Evolutionary conservation across 2,797 vertebrate species (phyloP).

Genomic region (Macropus fuliginosus): DNA sequence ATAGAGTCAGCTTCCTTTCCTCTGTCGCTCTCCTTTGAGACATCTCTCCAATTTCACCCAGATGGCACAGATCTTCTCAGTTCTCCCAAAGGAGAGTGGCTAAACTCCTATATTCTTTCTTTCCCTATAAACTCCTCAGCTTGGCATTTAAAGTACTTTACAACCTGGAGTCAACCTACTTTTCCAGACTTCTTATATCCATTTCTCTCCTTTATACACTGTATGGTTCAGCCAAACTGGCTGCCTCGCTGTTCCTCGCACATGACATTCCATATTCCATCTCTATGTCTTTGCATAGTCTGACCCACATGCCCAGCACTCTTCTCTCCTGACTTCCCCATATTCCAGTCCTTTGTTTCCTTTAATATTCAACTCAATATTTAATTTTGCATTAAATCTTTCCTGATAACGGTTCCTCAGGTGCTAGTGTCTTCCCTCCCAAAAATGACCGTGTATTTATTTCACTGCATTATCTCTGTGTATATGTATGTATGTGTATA

Average conservation of each 20-base stretch:
- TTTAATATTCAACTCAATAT: background rate
- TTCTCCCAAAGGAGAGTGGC: background rate
- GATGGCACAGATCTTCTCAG: background rate
- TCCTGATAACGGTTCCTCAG: background rate
- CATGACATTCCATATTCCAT: background rate
- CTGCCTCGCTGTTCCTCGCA: background rate
- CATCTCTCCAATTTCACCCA: background rate
- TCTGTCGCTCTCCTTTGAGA: background rate
- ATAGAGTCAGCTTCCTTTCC: background rate
- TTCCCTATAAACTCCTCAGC: background rate
- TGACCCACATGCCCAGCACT: background rate
- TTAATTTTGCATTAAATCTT: background rate
- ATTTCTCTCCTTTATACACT: background rate
- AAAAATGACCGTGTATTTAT: background rate
- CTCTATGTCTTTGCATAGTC: background rate
- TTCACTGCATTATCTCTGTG: background rate
- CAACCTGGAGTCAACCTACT: background rate
- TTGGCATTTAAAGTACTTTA: background rate
- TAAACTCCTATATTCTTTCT: background rate
- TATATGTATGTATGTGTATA: background rate
- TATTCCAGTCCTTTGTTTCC: background rate
- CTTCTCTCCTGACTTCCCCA: background rate
- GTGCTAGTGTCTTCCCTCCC: background rate
- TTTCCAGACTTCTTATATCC: background rate
- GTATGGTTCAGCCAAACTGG: background rate